Evolutionary conservation across 2,797 vertebrate genomes (phyloP).

Genomic region (Melanotaenia maccullochi): DNA sequence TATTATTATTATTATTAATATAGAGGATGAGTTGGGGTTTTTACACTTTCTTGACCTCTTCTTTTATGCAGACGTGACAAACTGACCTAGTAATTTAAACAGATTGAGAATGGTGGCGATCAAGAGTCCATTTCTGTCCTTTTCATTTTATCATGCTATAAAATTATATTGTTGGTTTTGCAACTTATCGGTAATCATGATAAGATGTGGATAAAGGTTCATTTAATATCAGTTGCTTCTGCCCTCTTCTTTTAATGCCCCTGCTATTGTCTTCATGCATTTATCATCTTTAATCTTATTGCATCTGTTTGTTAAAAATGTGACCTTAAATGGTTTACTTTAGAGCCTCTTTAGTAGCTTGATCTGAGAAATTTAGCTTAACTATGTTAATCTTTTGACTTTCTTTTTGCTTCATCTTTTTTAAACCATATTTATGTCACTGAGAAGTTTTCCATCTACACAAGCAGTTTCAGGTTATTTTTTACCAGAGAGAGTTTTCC

Average conservation of each 20-base stretch:
- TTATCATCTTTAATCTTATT: constrained; percentile 1
- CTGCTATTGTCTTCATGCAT: constrained; percentile 7
- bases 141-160: background rate
- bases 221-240: background rate
- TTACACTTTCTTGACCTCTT: background rate
- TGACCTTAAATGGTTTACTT: constrained; percentile 40
- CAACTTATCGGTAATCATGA: constrained; percentile 15
- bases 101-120: background rate
- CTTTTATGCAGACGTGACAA: background rate
- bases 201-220: constrained; percentile 28
- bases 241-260: background rate
- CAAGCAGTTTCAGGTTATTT: background rate
- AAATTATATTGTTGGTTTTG: constrained; percentile 12
- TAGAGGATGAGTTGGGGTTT: background rate
- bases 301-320: constrained; percentile 2
- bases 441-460: background rate
- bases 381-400: constrained; percentile 30
- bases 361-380: constrained; percentile 25
- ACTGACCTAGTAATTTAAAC: background rate
- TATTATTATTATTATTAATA: no score
- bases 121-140: background rate
- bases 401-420: background rate
- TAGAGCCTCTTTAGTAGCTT: constrained; percentile 8
- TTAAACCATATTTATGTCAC: background rate
- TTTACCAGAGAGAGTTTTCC: background rate